A percentile compares a stretch with the other conserved stretches of the same genome.
Conservation (phyloP, 2,113 vertebrate genomes). For the Notechis scutatus region DNA sequence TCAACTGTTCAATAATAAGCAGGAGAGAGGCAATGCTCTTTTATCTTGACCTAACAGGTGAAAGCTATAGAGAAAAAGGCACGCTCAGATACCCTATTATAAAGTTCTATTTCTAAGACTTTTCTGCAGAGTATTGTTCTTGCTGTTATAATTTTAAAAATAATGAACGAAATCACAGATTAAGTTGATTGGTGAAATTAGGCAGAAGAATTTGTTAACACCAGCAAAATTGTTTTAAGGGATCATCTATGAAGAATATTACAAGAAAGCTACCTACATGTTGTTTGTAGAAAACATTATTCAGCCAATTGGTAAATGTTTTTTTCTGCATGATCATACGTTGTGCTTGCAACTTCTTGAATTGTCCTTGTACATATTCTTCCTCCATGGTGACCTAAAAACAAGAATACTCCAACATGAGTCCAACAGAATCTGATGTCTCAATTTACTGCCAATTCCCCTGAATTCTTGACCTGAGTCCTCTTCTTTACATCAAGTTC, state of each 20-base stretch:
- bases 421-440: background rate
- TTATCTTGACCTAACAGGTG: background rate
- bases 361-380: constrained; percentile 76
- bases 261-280: constrained; percentile 61
- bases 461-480: background rate
- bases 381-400: constrained; percentile 66
- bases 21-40: background rate
- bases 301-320: constrained; percentile 93
- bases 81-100: background rate
- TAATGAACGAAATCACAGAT: background rate
- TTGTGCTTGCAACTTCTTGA: constrained; percentile 84
- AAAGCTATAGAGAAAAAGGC: background rate
- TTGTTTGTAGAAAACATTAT: constrained; percentile 79
- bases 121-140: background rate
- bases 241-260: background rate
- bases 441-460: background rate
- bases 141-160: background rate
- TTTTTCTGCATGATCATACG: constrained; percentile 86
- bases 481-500: background rate
- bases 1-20: background rate
- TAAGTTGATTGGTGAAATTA: background rate
- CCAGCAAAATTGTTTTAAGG: background rate
- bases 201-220: fast-evolving
- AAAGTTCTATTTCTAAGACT: background rate
- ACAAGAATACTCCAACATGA: background rate